phyloP scores from a whole-genome alignment of 30 jellyfish, hydroid and myxozoan genomes.

The Sanderia malayensis region DNA sequence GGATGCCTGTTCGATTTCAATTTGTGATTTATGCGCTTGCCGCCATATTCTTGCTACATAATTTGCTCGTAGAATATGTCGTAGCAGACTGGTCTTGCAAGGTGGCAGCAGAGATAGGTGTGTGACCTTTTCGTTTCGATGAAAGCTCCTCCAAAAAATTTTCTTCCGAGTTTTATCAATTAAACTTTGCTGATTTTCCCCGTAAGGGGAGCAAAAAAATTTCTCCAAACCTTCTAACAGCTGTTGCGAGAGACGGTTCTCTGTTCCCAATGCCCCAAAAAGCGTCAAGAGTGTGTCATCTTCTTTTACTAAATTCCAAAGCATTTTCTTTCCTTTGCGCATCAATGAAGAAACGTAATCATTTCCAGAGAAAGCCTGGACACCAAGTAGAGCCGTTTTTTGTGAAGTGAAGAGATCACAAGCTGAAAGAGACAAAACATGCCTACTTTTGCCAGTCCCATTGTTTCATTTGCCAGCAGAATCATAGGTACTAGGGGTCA shows the following conservation, averaged over 20 bases:
- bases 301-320: background rate
- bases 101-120: conserved; percentile 27
- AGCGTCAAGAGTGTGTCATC: background rate
- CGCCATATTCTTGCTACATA: conserved; percentile 23
- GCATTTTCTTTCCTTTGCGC: conserved; percentile 11
- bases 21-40: conserved; percentile 11
- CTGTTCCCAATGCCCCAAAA: conserved; percentile 11
- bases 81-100: conserved; percentile 26
- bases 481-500: too few species aligned
- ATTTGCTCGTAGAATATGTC: conserved; percentile 24
- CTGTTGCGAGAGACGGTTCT: conserved; percentile 3
- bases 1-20: conserved; percentile 1
- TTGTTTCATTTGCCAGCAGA: too few species aligned
- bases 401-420: background rate
- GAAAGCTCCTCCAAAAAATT: too few species aligned
- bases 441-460: conserved; percentile 3
- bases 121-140: conserved; percentile 8
- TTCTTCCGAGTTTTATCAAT: background rate
- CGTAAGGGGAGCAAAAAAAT: conserved; percentile 1
- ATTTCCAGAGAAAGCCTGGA: too few species aligned
- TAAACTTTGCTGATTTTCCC: background rate
- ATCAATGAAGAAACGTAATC: background rate
- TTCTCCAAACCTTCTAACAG: conserved; percentile 2
- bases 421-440: background rate
- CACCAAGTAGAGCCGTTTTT: too few species aligned